phyloP scores from a whole-genome alignment of 2,797 vertebrate species.

The Danio jaintianensis region DNA sequence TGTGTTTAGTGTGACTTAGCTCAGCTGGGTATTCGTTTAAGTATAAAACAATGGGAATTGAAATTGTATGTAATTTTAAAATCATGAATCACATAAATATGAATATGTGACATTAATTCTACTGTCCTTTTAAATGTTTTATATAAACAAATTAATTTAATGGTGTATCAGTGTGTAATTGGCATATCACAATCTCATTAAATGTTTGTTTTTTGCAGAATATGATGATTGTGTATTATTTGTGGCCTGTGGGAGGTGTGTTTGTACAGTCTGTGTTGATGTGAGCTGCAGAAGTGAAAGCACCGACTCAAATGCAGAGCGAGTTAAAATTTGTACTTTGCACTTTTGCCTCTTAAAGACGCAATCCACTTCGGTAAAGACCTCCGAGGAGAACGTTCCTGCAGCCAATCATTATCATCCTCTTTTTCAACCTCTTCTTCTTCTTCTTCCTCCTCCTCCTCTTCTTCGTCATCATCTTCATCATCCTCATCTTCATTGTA shows the following conservation, averaged over 20 bases:
- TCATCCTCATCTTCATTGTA: not conserved
- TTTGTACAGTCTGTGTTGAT: not conserved
- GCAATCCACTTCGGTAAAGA: slow-evolving; percentile 74
- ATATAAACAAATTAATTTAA: not conserved
- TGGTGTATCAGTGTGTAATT: not conserved
- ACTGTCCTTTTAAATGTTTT: not conserved
- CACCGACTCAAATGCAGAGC: not conserved
- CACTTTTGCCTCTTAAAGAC: slow-evolving; percentile 73
- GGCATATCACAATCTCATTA: not conserved
- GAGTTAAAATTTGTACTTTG: slow-evolving; percentile 51
- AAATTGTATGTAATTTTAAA: not conserved
- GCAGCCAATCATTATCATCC: slow-evolving; percentile 23
- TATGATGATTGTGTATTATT: not conserved
- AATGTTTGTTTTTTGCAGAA: not conserved
- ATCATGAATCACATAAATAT: no score
- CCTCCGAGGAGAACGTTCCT: slow-evolving; percentile 55
- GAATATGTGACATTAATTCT: no score
- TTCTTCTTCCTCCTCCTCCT: not conserved
- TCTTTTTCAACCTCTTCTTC: slow-evolving; percentile 33
- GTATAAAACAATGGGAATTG: not conserved
- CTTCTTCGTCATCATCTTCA: not conserved
- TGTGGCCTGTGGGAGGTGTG: no score
- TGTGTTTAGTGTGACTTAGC: slow-evolving; percentile 1
- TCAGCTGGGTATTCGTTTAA: not conserved
- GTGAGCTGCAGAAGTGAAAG: not conserved